Conservation (phyloP, 2,113 vertebrate genomes). For the Tympanuchus pallidicinctus region DNA sequence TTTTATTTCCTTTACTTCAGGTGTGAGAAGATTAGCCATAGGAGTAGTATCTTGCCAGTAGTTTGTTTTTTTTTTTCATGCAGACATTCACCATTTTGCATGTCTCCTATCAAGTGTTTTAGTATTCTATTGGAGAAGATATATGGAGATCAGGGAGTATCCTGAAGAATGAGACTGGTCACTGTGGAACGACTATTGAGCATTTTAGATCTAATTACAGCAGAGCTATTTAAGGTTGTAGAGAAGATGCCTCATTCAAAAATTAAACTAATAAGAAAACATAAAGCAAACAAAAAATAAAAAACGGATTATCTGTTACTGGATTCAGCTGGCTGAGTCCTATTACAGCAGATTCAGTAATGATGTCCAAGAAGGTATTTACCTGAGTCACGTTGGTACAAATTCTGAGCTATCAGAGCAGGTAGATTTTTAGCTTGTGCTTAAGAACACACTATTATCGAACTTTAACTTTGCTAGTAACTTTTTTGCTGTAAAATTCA, state of each 20-base stretch:
- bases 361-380: background rate
- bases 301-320: background rate
- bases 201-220: background rate
- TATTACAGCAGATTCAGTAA: background rate
- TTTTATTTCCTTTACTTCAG: background rate
- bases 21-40: background rate
- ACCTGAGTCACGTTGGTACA: background rate
- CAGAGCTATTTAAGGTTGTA: background rate
- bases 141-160: background rate
- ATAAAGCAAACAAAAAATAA: background rate
- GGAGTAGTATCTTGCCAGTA: background rate
- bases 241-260: background rate
- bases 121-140: background rate
- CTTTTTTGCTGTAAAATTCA: background rate
- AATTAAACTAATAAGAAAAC: background rate
- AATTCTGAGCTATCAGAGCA: background rate
- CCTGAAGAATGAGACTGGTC: background rate
- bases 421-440: background rate
- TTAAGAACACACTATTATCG: background rate
- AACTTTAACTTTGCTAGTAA: background rate
- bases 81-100: background rate
- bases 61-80: background rate
- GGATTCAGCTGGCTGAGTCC: background rate
- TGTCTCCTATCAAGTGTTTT: accelerated
- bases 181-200: background rate